Percentiles rank a stretch among this genome's conserved stretches.
Evolutionary conservation across 2,888 invertebrate species (phyloP).

Genomic region (Drosophila tanythrix): DNA sequence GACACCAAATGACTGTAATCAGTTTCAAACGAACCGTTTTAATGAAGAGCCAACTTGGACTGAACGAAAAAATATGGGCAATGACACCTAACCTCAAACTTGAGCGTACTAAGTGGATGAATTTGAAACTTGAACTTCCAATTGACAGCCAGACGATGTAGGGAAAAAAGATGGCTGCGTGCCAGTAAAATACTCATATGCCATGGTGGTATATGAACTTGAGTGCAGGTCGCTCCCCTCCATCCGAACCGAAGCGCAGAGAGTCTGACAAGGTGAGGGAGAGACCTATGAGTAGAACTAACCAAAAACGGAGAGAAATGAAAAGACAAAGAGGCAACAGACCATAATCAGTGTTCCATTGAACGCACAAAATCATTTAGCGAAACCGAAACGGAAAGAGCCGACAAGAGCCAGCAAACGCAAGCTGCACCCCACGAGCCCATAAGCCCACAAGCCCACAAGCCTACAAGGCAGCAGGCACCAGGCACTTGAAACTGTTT

Average conservation of each 20-base stretch:
- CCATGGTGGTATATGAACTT: constrained; percentile 75
- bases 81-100: constrained; percentile 64
- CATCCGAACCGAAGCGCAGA: not conserved
- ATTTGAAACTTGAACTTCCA: constrained; percentile 61
- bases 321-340: constrained; percentile 59
- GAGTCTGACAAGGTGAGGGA: constrained; percentile 13
- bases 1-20: constrained; percentile 50
- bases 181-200: constrained; percentile 58
- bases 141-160: constrained; percentile 54
- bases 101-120: constrained; percentile 27
- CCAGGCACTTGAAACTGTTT: constrained; percentile 76
- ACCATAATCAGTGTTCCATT: constrained; percentile 85
- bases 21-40: constrained; percentile 64
- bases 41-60: constrained; percentile 28
- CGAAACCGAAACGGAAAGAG: constrained; percentile 82
- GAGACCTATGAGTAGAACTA: constrained; percentile 44
- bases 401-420: constrained; percentile 21
- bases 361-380: constrained; percentile 85
- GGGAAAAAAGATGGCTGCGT: constrained; percentile 63
- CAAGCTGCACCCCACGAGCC: constrained; percentile 56
- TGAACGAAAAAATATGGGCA: constrained; percentile 28
- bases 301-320: constrained; percentile 54
- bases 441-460: constrained; percentile 25
- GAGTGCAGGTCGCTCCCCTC: constrained; percentile 43
- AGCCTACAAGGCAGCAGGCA: constrained; percentile 30